phyloP scores from a whole-genome alignment of 2,113 vertebrate genomes.

The Okapia johnstoni region DNA sequence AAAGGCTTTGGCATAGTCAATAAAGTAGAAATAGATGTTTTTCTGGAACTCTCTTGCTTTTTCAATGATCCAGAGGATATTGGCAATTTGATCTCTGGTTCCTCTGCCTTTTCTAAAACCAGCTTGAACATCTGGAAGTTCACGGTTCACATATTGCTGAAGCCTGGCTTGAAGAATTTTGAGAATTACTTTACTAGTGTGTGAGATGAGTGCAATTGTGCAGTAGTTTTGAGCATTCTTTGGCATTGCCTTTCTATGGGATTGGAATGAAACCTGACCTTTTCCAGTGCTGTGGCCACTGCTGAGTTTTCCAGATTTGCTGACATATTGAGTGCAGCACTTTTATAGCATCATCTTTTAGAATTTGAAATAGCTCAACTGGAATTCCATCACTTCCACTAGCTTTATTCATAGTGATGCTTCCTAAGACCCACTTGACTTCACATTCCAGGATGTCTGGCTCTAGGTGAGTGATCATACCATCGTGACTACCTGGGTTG shows the following conservation, averaged over 20 bases:
- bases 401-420: not conserved
- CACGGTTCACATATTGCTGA: fast-evolving
- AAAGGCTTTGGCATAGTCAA: not conserved
- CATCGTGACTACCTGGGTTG: not conserved
- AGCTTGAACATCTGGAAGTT: not conserved
- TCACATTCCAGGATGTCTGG: not conserved
- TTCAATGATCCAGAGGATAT: fast-evolving
- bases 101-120: not conserved
- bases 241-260: not conserved
- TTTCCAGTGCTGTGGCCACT: not conserved
- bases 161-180: not conserved
- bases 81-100: not conserved
- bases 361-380: no score
- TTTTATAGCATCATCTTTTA: no score
- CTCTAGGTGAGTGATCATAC: not conserved
- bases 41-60: not conserved
- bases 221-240: not conserved
- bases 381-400: no score
- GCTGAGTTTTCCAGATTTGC: not conserved
- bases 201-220: not conserved
- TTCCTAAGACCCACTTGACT: not conserved
- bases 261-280: not conserved
- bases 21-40: not conserved
- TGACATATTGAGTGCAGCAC: no score
- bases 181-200: not conserved